phyloP scores from a whole-genome alignment of 2,888 invertebrate species.

The Aporophyla nigra region DNA sequence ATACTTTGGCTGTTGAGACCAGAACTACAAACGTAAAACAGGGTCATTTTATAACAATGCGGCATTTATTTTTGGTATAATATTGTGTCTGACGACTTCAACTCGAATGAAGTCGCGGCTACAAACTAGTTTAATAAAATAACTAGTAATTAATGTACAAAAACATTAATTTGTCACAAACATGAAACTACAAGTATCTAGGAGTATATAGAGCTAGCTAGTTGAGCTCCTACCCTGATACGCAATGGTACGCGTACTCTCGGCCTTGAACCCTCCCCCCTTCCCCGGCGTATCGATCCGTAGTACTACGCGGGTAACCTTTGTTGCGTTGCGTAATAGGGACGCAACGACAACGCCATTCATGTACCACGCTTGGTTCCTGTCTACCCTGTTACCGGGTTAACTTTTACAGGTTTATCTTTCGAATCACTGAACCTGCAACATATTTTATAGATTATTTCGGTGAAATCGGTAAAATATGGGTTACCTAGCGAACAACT shows the following conservation, averaged over 20 bases:
- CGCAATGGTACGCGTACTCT: constrained; percentile 74
- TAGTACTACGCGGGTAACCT: constrained; percentile 66
- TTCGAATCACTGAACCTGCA: constrained; percentile 19
- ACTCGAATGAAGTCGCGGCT: no score
- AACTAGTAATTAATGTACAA: not conserved
- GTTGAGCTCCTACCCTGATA: constrained; percentile 64
- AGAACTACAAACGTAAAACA: no score
- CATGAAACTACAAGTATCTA: constrained; percentile 24
- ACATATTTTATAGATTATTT: not conserved
- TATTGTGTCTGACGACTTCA: no score
- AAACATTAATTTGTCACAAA: constrained; percentile 28
- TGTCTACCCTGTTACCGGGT: constrained; percentile 8
- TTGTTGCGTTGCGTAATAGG: constrained; percentile 55
- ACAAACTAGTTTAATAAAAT: no score
- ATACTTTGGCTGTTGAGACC: no score
- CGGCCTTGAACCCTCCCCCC: constrained; percentile 71
- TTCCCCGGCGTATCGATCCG: constrained; percentile 70
- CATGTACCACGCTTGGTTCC: constrained; percentile 30
- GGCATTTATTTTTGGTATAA: no score
- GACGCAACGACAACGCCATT: constrained; percentile 46
- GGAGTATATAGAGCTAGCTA: constrained; percentile 10
- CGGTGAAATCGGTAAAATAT: not conserved
- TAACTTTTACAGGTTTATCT: constrained; percentile 1
- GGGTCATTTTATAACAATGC: no score
- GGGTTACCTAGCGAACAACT: not conserved